Evolutionary conservation across 2,113 vertebrate genomes (phyloP).

Genomic region (Tretioscincus oriximinensis): DNA sequence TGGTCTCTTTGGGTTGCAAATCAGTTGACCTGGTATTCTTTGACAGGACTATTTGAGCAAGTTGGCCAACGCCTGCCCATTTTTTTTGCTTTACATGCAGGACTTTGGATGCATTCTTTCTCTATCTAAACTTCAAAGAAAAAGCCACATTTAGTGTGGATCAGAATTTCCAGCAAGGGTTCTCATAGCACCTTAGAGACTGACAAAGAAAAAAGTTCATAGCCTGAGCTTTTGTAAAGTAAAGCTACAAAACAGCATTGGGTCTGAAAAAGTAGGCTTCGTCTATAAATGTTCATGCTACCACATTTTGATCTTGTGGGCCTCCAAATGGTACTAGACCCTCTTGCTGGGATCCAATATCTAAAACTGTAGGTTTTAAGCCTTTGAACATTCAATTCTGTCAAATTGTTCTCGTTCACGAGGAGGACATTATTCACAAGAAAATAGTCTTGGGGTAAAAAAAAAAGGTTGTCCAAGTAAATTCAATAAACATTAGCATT

Average conservation of each 20-base stretch:
- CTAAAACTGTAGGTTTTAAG: too few relatives aligned
- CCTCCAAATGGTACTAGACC: too few relatives aligned
- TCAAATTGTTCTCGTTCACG: not conserved
- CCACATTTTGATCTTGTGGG: too few relatives aligned
- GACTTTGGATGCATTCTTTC: not conserved
- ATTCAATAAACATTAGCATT: not conserved
- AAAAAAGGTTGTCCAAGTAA: not conserved
- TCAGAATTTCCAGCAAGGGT: too few relatives aligned
- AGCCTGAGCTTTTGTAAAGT: too few relatives aligned
- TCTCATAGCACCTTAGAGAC: too few relatives aligned
- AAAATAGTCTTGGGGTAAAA: not conserved
- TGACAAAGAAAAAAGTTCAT: too few relatives aligned
- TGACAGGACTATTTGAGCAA: not conserved
- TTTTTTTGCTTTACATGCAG: not conserved
- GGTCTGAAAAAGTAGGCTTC: too few relatives aligned
- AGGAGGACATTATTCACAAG: not conserved
- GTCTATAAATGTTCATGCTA: too few relatives aligned
- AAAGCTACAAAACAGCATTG: too few relatives aligned
- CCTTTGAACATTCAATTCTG: not conserved
- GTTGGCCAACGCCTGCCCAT: accelerated
- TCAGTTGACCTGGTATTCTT: not conserved
- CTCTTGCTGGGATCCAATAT: too few relatives aligned
- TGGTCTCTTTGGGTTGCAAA: not conserved
- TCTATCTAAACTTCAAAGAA: not conserved
- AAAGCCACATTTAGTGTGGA: too few relatives aligned